These are phyloP conservation scores for Glaucidium brasilianum DNA, from an alignment of 2,113 vertebrate genomes.

Conservation along the genomic window DNA sequence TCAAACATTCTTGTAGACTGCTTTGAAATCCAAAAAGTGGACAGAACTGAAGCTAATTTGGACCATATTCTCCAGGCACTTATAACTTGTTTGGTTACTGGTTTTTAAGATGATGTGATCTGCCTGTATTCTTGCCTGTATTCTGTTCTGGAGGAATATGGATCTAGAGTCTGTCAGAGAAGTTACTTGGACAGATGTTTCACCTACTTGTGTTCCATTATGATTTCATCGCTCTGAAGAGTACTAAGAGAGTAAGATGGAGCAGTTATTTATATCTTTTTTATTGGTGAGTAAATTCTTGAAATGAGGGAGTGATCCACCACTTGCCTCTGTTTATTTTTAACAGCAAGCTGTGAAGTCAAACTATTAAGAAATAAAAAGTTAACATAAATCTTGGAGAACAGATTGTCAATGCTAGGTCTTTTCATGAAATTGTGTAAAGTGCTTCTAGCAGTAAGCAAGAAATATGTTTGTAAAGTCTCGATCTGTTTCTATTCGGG, in stretches of 20 bases:
- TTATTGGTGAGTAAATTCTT: not conserved
- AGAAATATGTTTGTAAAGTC: not conserved
- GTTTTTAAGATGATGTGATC: not conserved
- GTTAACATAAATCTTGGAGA: not conserved
- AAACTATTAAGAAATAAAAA: not conserved
- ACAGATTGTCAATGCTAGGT: not conserved
- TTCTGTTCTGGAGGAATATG: not conserved
- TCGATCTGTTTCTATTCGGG: not conserved
- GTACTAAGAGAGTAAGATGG: not conserved
- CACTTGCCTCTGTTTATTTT: not conserved
- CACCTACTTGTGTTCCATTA: not conserved
- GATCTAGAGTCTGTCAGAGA: not conserved
- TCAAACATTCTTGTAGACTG: not conserved
- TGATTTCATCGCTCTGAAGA: not conserved
- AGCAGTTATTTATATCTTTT: not conserved
- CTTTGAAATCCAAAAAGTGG: not conserved
- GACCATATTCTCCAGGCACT: not conserved
- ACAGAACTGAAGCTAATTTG: not conserved
- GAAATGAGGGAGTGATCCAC: not conserved
- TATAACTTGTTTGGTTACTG: not conserved
- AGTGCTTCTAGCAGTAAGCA: not conserved
- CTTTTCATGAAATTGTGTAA: not conserved
- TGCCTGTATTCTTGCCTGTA: not conserved
- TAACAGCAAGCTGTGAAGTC: not conserved
- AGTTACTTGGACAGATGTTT: not conserved